Percentiles rank a stretch among this genome's conserved stretches.
Conservation (phyloP, 2,888 invertebrate genomes). For the Drosophila gaucha region DNA sequence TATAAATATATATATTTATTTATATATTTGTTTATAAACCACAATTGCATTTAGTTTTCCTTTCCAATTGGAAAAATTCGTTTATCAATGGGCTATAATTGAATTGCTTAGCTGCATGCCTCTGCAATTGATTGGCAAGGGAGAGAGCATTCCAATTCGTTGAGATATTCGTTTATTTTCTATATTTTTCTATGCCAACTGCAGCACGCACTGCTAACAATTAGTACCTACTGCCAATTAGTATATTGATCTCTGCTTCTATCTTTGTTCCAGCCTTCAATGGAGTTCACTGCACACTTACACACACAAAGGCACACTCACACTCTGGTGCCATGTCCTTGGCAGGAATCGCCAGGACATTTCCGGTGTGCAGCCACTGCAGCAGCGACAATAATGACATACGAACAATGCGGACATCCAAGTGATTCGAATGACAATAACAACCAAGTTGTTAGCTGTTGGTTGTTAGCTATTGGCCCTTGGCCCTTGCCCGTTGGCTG, state of each 20-base stretch:
- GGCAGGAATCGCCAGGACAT: constrained; percentile 30
- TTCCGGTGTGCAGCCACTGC: constrained; percentile 35
- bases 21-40: constrained; percentile 7
- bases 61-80: neutral
- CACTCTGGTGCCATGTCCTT: constrained; percentile 9
- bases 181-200: neutral
- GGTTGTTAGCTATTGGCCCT: constrained; percentile 18
- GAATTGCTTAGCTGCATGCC: constrained; percentile 5
- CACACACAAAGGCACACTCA: neutral
- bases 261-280: constrained; percentile 7
- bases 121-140: neutral
- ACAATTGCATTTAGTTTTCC: constrained; percentile 11
- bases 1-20: neutral
- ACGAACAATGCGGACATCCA: constrained; percentile 52
- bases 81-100: constrained; percentile 5
- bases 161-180: too few species aligned
- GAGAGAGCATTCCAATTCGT: constrained; percentile 4
- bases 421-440: constrained; percentile 65
- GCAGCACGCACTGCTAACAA: constrained; percentile 6
- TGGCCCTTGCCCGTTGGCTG: neutral
- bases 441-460: constrained; percentile 43
- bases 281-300: neutral
- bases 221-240: constrained; percentile 20
- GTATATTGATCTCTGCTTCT: constrained; percentile 24
- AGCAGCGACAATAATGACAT: constrained; percentile 43